Evolutionary conservation across 2,113 vertebrate species (phyloP).

Genomic region (Hypomesus transpacificus): DNA sequence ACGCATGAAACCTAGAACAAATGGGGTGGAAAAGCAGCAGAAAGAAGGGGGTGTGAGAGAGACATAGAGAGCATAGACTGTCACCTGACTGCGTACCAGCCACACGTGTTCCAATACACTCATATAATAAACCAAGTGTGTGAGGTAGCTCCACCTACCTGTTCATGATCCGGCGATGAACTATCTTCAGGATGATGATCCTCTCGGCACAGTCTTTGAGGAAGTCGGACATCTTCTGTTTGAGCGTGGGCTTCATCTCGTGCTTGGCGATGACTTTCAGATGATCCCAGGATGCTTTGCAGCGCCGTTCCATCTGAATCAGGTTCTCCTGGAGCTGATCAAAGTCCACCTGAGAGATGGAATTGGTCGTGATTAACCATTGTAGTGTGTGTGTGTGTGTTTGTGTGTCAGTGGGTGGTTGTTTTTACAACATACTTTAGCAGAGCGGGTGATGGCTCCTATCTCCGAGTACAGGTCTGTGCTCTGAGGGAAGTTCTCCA

Average conservation of each 20-base stretch:
- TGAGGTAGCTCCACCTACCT: slow-evolving; percentile 47
- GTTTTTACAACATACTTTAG: slow-evolving; percentile 75
- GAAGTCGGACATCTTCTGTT: slow-evolving; percentile 96
- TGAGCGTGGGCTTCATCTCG: slow-evolving; percentile 91
- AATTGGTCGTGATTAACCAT: neutral
- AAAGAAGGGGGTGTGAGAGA: neutral
- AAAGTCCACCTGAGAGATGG: slow-evolving; percentile 86
- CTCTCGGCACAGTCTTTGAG: slow-evolving; percentile 93
- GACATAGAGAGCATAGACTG: neutral
- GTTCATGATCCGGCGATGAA: slow-evolving; percentile 94
- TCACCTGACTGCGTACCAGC: too few species aligned
- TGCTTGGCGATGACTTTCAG: slow-evolving; percentile 96
- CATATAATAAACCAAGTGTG: neutral
- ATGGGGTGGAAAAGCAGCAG: neutral
- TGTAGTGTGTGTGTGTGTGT: too few species aligned
- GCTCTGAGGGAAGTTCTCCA: slow-evolving; percentile 92
- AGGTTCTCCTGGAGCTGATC: slow-evolving; percentile 96
- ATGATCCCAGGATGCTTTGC: slow-evolving; percentile 98
- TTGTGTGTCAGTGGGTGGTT: neutral
- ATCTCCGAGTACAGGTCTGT: slow-evolving; percentile 97
- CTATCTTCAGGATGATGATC: slow-evolving; percentile 95
- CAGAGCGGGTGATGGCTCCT: slow-evolving; percentile 89
- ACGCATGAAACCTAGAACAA: slow-evolving; percentile 84
- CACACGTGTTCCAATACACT: neutral
- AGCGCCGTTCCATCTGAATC: slow-evolving; percentile 90